These are phyloP conservation scores for Myiagra hebetior DNA, from an alignment of 2,113 vertebrate species.

Conservation along the genomic window DNA sequence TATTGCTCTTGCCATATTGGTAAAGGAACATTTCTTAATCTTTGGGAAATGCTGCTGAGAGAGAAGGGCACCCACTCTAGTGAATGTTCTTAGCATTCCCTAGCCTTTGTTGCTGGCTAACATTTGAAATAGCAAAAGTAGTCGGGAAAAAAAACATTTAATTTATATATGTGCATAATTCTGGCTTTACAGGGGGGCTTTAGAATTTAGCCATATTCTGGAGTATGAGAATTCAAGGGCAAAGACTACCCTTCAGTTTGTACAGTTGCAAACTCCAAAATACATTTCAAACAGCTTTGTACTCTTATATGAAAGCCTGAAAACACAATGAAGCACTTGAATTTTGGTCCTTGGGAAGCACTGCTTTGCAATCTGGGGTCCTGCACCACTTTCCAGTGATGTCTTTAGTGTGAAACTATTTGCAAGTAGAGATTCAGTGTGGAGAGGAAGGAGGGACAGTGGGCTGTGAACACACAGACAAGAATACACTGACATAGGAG, in stretches of 20 bases:
- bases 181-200: background rate
- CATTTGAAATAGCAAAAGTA: background rate
- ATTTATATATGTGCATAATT: background rate
- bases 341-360: background rate
- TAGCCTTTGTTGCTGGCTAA: background rate
- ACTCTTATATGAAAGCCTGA: background rate
- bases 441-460: background rate
- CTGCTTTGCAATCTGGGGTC: background rate
- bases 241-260: background rate
- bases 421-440: background rate
- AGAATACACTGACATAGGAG: background rate
- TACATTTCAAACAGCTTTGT: background rate
- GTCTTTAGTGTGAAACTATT: background rate
- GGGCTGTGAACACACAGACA: background rate
- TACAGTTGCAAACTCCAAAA: background rate
- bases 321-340: background rate
- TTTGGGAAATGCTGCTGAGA: background rate
- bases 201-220: background rate
- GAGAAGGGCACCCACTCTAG: background rate
- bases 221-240: background rate
- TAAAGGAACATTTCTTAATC: background rate
- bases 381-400: background rate
- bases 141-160: fast-evolving
- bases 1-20: background rate
- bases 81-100: background rate